Evolutionary conservation across 2,113 vertebrate species (phyloP), one percentile per base, ranked within the genome.

Genomic region (Platysternon megacephalum): DNA sequence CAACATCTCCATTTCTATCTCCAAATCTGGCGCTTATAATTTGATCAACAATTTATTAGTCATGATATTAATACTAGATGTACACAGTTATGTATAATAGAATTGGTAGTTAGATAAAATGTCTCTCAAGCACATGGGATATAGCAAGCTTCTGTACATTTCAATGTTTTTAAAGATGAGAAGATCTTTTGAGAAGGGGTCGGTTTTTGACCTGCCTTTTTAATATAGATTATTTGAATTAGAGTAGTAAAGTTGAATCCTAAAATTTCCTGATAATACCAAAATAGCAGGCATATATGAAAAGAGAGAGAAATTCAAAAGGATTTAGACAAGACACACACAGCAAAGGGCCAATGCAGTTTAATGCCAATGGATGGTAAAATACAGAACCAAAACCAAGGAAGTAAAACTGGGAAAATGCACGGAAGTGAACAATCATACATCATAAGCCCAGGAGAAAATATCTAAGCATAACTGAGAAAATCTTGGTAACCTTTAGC

Each of bases 1-100:
- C 72, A 51, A 58, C 88, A 68, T 96, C 96, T 94, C 85, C 78
- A 93, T 79, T 96, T 55, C n/a, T 84, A 94, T 92, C 87, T 90
- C 92, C 85, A 85, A 74, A 88, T 85, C 92, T 85, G 85, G 24
- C 87, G 14, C 19, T 91, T 89, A 56, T 89, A 91, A 97, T 90
- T 90, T 88, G 22, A 94, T 93, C 6, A 6, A 68, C 95, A 89
- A 92, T 93, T 87, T 95, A 76, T 65, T 85, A 61, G 22, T 84
- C 1, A 91, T 42, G 1, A 58, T 86, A 90, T 48, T 95, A 96
- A 79, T 32, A 92, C 16, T 52, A 84, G 49, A 55, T 72, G 86
- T 89, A 89, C 7, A 87, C 13, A 5, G 46, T 72, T 87, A 48
- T 78, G 48, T 19, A 14, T 92, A 89, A 86, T 78, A 42, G 72